Base-by-base conservation (phyloP, 2,888 invertebrate genomes). In the Tanypteryx hageni region DNA sequence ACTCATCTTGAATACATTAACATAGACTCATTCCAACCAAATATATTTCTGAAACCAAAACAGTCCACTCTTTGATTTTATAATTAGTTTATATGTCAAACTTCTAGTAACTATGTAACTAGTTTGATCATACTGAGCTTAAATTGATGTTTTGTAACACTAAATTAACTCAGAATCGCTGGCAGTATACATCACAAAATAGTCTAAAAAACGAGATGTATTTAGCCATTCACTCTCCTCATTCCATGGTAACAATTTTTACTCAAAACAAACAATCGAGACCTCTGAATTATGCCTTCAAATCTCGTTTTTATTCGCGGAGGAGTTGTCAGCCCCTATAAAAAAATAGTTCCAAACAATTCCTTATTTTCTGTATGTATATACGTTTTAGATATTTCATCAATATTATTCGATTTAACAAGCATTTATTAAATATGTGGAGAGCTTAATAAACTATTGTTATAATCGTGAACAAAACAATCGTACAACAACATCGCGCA, bases 1-100 rank as follows among this genome's bases (percentile, higher is more conserved):
- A 97, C 99, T 99, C 99, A 99, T 99, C 93, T 68, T 76, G 76
- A 68, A 76, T 76, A 76, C 22, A 76, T 76, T 76, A 76, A 76
- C 22, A 76, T 76, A 13, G 22, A 76, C 22, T 22, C 76, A 76
- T 76, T 76, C 76, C 76, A 76, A 27, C 76, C 27, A 76, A 10
- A 27, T 76, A 27, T 27, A 13, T 22, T 7, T 10, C 27, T 22
- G 22, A 76, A 27, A 76, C 76, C 4, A 76, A 76, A 27, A 22
- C 4, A 76, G 0, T 13, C 1, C 11, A 76, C 18, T 27, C 16
- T 13, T 27, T 27, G 22, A 27, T 27, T 3, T 76, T 18, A 76
- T 76, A 22, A 76, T 27, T 22, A 27, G 22, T 27, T 13, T 27
- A 13, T 10, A 76, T 13, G 76, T 76, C 76, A 76, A n/a, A 76